These are phyloP conservation scores for Hydrocynus forskahlii DNA, from an alignment of 2,797 vertebrate species.

Conservation along the genomic window DNA sequence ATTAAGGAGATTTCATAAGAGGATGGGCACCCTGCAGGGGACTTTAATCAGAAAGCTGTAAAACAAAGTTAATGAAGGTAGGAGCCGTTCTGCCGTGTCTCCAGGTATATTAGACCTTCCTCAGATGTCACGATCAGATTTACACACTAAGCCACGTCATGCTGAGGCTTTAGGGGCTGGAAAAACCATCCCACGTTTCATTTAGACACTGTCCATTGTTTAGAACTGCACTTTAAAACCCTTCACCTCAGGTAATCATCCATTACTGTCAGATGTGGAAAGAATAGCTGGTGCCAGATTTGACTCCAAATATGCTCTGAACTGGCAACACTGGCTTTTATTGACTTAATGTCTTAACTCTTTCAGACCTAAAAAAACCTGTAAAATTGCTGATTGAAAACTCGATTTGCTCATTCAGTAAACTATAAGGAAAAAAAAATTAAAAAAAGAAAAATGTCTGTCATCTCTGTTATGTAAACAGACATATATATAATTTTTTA, in stretches of 20 bases:
- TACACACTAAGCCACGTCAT: slow-evolving; percentile 22
- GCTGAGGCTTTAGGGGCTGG: slow-evolving; percentile 9
- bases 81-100: background rate
- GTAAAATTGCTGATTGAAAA: too few species aligned
- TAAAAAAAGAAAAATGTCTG: too few species aligned
- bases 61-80: slow-evolving; percentile 38
- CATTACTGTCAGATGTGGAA: background rate
- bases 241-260: slow-evolving; percentile 4
- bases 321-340: background rate
- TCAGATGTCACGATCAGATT: slow-evolving; percentile 28
- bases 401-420: too few species aligned
- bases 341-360: background rate
- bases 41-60: slow-evolving; percentile 34
- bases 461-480: too few species aligned
- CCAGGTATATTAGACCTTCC: slow-evolving; percentile 6
- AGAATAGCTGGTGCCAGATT: background rate
- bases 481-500: too few species aligned
- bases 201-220: background rate
- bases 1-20: slow-evolving; percentile 44
- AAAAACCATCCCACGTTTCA: background rate
- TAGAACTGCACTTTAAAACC: slow-evolving; percentile 7
- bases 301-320: background rate
- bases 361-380: too few species aligned
- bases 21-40: slow-evolving; percentile 25
- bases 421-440: too few species aligned